Evolutionary conservation across 2,113 vertebrate genomes (phyloP), one percentile per base, ranked within the genome.

Genomic region (Rhea pennata): DNA sequence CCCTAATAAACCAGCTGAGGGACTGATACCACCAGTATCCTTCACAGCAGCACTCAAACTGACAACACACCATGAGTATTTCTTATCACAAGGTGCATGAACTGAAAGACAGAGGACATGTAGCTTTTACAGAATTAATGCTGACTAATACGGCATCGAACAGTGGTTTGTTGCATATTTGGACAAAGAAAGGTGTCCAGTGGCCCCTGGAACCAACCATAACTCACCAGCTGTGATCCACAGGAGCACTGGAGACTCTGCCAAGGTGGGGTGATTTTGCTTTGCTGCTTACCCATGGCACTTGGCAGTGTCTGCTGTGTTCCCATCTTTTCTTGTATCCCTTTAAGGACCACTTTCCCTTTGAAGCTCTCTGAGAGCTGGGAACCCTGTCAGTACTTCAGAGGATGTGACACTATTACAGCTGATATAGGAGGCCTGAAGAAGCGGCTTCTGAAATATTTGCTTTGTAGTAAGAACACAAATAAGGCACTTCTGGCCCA

Each of bases 401-500:
- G 51, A 92, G 42, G 69, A 84, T 78, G 77, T 74, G 86, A 78
- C 50, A 65, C 2, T 16, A 75, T 58, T 91, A 48, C 73, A 66
- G 80, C 80, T 77, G n/a, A 66, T 62, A 70, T 7, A 80, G 1
- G 5, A 93, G 67, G 33, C 58, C 40, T 87, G 91, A 92, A 91
- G 87, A 88, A 74, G 85, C 31, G 54, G 84, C 82, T 75, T 77
- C 71, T 44, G 70, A 83, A 92, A 46, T 56, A 65, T 84, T 84
- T 81, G 80, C 51, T 88, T 95, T 93, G 67, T 73, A 84, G 61
- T 42, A 74, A 84, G 42, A 87, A 95, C 71, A 73, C 11, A 90
- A 86, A 21, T 2, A 92, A 74, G 39, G 6, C 56, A 67, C 71
- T 86, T 51, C 54, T 92, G 44, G 50, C 64, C 33, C n/a, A 62